These are phyloP conservation scores for Trematocara unimaculatum DNA, from an alignment of 2,113 vertebrate genomes.

Conservation along the genomic window DNA sequence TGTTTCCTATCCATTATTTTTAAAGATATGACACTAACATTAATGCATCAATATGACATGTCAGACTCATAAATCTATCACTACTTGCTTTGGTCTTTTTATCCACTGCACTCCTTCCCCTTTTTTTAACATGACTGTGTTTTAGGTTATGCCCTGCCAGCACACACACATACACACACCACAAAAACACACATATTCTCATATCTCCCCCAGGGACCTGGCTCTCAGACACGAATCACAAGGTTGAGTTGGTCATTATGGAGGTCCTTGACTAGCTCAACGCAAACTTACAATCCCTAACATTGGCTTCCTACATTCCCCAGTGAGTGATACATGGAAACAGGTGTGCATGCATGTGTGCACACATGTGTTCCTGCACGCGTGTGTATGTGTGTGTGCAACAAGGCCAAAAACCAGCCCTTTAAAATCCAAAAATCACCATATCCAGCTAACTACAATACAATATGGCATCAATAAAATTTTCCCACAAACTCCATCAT, in stretches of 20 bases:
- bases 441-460: background rate
- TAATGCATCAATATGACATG: background rate
- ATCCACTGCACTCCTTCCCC: background rate
- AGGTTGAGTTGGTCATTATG: slow-evolving; percentile 69
- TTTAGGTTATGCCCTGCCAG: slow-evolving; percentile 16
- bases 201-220: slow-evolving; percentile 36
- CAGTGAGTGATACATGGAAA: slow-evolving; percentile 42
- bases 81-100: background rate
- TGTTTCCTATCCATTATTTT: background rate
- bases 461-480: slow-evolving; percentile 12
- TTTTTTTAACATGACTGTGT: background rate
- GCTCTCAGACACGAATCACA: slow-evolving; percentile 62
- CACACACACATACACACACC: background rate
- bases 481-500: slow-evolving; percentile 15
- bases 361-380: background rate
- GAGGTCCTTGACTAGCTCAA: slow-evolving; percentile 61
- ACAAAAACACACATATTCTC: background rate
- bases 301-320: slow-evolving; percentile 39
- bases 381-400: slow-evolving; percentile 3
- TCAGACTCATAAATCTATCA: background rate
- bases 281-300: slow-evolving; percentile 50
- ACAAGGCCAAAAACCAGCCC: background rate
- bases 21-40: background rate
- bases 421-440: slow-evolving; percentile 3
- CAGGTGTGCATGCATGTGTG: background rate